Percentiles rank a stretch among this genome's conserved stretches.
phyloP scores from a whole-genome alignment of 1,140 invertebrate genomes.

The Ooceraea biroi region DNA sequence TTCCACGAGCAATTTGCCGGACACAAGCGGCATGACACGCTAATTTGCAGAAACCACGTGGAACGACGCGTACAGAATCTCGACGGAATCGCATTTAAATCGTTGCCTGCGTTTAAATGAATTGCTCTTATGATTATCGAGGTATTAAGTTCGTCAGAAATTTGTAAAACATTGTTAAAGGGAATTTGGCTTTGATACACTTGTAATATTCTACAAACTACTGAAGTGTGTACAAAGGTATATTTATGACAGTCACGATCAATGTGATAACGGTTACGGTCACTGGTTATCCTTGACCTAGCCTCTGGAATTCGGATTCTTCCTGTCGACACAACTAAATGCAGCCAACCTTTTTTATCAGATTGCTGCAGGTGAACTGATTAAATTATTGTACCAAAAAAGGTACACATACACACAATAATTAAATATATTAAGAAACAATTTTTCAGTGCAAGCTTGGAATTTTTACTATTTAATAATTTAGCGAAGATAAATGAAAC shows the following conservation, averaged over 20 bases:
- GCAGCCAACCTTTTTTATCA: background rate
- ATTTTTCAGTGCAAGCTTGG: no score
- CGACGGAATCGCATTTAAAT: background rate
- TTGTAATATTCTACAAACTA: no score
- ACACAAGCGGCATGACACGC: background rate
- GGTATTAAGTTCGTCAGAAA: background rate
- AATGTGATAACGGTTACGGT: slow-evolving; percentile 24
- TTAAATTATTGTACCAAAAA: no score
- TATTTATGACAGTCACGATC: slow-evolving; percentile 19
- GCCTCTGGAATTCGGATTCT: slow-evolving; percentile 9
- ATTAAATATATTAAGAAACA: no score
- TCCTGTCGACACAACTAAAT: slow-evolving; percentile 4
- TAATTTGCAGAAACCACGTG: slow-evolving; percentile 12
- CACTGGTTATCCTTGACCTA: slow-evolving; percentile 31
- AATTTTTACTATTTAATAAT: no score
- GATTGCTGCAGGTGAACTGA: background rate
- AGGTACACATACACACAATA: no score
- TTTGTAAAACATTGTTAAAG: background rate
- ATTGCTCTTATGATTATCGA: background rate
- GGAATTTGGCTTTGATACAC: no score
- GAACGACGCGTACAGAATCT: background rate
- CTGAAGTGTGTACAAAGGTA: no score
- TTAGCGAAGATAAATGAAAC: no score
- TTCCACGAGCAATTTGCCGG: background rate
- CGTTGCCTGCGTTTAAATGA: background rate